A percentile compares a stretch with the other conserved stretches of the same genome.
Evolutionary conservation across 2,888 invertebrate species (phyloP).

Genomic region (Phyllotreta cruciferae): DNA sequence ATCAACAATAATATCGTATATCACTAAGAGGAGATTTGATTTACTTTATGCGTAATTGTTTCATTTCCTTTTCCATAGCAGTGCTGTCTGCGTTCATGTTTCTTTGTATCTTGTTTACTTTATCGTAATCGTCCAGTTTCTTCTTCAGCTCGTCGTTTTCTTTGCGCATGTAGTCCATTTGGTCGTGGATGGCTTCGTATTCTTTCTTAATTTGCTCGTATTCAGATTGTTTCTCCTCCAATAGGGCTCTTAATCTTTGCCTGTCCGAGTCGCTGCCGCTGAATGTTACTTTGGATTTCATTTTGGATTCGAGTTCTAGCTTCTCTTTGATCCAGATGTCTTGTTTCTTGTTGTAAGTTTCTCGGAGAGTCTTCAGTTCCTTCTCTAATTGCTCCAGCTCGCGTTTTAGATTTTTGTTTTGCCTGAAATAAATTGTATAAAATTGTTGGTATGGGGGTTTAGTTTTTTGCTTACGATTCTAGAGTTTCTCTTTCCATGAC

Average conservation of each 20-base stretch:
- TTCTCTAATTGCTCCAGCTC: constrained; percentile 68
- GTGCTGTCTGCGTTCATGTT: constrained; percentile 79
- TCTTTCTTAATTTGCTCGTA: constrained; percentile 74
- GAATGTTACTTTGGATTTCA: constrained; percentile 56
- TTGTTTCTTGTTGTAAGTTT: constrained; percentile 70
- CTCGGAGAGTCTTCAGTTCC: constrained; percentile 71
- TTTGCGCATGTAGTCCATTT: constrained; percentile 74
- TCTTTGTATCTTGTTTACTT: constrained; percentile 82
- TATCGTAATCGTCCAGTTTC: constrained; percentile 85
- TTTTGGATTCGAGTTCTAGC: constrained; percentile 67
- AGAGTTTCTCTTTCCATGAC: constrained; percentile 83
- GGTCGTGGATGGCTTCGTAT: constrained; percentile 71
- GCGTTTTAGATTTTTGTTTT: constrained; percentile 67
- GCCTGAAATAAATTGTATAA: constrained; percentile 61
- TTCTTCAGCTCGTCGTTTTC: constrained; percentile 81
- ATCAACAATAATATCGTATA: background rate
- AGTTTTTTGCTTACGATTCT: constrained; percentile 64
- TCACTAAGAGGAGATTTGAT: constrained; percentile 26
- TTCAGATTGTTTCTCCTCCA: constrained; percentile 79
- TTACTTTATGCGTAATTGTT: constrained; percentile 70
- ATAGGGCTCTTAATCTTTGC: constrained; percentile 70
- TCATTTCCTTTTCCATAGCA: constrained; percentile 78
- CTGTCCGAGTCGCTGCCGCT: constrained; percentile 66
- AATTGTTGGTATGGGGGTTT: background rate
- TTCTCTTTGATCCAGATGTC: constrained; percentile 79